A percentile compares a stretch with the other conserved stretches of the same genome.
phyloP scores from a whole-genome alignment of 2,113 vertebrate species.

The Ciconia boyciana region DNA sequence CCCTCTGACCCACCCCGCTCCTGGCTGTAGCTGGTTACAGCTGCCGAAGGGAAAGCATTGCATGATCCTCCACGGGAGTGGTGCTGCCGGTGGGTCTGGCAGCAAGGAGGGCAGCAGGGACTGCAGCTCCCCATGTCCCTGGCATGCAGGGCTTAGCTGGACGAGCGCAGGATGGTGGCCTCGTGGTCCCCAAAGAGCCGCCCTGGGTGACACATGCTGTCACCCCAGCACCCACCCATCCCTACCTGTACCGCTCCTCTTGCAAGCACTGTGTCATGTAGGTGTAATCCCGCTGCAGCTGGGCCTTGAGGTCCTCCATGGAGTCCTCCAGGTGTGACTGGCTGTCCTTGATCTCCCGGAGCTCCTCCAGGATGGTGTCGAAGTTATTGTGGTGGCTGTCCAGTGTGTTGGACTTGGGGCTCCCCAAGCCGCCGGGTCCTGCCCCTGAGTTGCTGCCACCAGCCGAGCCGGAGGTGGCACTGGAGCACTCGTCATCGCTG shows the following conservation, averaged over 20 bases:
- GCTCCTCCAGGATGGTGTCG: constrained; percentile 89
- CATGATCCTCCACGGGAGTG: rapidly evolving
- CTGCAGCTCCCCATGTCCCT: neutral
- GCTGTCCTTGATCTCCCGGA: constrained; percentile 93
- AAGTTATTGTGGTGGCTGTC: constrained; percentile 88
- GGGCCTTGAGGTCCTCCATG: constrained; percentile 94
- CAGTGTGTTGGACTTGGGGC: constrained; percentile 85
- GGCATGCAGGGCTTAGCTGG: neutral
- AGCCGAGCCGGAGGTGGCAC: constrained; percentile 88
- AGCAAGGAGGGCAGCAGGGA: neutral
- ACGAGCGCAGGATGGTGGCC: neutral
- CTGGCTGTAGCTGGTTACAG: neutral
- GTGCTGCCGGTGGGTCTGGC: neutral
- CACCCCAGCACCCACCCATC: rapidly evolving
- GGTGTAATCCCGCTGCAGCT: constrained; percentile 93
- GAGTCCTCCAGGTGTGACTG: constrained; percentile 94
- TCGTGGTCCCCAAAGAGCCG: neutral
- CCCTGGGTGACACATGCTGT: neutral
- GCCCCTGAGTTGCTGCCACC: constrained; percentile 89
- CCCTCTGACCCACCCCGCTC: neutral
- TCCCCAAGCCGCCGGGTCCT: constrained; percentile 76
- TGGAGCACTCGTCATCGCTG: constrained; percentile 95
- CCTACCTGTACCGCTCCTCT: constrained; percentile 92
- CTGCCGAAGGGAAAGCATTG: neutral
- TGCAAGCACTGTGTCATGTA: constrained; percentile 98